Evolutionary conservation across 2,113 vertebrate species (phyloP).

Genomic region (Cygnus buccinator): DNA sequence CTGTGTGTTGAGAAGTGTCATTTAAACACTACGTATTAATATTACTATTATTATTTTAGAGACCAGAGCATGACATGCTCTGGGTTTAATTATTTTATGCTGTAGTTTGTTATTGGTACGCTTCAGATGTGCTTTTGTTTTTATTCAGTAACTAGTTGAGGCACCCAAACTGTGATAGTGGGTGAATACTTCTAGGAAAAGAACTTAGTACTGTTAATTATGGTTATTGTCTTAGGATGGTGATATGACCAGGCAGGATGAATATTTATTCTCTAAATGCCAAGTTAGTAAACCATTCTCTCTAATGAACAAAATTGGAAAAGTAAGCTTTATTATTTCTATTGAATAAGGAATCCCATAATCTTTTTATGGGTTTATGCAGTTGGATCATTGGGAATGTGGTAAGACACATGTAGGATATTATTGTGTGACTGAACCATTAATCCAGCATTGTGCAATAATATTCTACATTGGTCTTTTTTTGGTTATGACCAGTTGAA

Average conservation of each 20-base stretch:
- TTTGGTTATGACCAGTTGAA: neutral
- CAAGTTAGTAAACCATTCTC: neutral
- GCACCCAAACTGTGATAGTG: neutral
- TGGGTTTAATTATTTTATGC: neutral
- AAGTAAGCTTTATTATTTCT: conserved; percentile 5
- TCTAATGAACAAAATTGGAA: neutral
- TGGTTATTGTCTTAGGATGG: neutral
- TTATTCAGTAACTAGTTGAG: neutral
- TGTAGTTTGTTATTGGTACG: neutral
- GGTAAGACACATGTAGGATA: neutral
- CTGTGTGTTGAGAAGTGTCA: neutral
- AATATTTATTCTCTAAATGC: neutral
- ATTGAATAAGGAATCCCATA: neutral
- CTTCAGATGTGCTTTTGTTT: neutral
- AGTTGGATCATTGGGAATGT: neutral
- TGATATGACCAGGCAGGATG: neutral
- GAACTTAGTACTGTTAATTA: neutral
- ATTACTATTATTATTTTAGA: neutral
- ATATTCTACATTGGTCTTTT: neutral
- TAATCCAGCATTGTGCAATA: neutral
- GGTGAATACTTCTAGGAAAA: neutral
- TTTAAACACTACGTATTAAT: neutral
- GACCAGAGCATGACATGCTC: neutral
- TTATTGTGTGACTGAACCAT: neutral
- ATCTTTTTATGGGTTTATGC: neutral